A percentile compares a stretch with the other conserved stretches of the same genome.
phyloP scores from a whole-genome alignment of 2,113 vertebrate species.

The Saimiri boliviensis region DNA sequence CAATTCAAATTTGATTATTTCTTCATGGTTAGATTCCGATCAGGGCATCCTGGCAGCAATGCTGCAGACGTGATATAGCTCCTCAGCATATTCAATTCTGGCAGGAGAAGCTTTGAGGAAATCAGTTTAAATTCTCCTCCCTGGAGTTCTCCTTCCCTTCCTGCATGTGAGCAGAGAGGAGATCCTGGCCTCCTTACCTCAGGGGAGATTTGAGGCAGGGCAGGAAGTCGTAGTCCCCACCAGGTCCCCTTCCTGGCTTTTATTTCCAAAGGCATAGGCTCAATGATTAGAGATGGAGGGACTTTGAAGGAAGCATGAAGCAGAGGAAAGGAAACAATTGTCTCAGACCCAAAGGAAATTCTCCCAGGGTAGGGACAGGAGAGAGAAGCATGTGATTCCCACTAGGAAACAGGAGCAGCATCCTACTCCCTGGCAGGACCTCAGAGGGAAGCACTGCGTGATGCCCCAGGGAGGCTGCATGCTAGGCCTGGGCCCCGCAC shows the following conservation, averaged over 20 bases:
- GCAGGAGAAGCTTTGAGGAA: not conserved
- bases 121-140: not conserved
- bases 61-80: not conserved
- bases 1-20: not conserved
- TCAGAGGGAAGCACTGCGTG: not conserved
- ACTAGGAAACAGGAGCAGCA: not conserved
- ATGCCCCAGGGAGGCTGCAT: not conserved
- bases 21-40: not conserved
- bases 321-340: not conserved
- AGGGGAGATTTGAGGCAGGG: not conserved
- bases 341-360: not conserved
- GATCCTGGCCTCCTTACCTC: not conserved
- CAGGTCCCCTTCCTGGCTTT: not conserved
- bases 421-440: not conserved
- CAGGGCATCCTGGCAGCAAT: not conserved
- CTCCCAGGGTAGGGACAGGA: not conserved
- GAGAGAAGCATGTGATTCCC: not conserved
- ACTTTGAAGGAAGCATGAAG: not conserved
- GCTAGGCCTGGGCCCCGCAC: not conserved
- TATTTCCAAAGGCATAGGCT: not conserved
- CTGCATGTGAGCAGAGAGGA: not conserved
- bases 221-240: not conserved
- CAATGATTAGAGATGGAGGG: not conserved
- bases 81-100: not conserved
- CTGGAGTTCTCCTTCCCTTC: not conserved